Base-by-base conservation (phyloP, 2,113 vertebrate species). In the Xenopus laevis region DNA sequence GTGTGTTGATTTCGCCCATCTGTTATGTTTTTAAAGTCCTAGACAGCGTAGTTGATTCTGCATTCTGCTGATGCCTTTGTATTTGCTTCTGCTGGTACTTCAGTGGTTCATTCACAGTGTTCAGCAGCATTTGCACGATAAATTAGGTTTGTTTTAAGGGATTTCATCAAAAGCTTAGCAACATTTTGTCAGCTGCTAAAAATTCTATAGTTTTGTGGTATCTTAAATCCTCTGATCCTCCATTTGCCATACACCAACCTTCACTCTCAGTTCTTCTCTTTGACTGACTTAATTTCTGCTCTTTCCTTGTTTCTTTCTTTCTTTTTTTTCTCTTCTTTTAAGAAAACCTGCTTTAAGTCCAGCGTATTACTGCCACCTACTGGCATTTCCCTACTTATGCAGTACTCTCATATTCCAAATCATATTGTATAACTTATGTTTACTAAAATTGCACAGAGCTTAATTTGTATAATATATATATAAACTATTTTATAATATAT, bases 181-280 rank as follows among this genome's bases (percentile, higher is more conserved):
- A 74, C 77, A 70, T 80, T 72, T 81, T 81, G 57, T 79, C 84
- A 40, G 83, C 59, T 73, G 80, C 86, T 69, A 68, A 79, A 73
- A 81, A 74, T 86, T 87, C 90, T 91, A 91, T 90, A 92, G 91
- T 90, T 92, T 89, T 89, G 85, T 66, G 71, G 79, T 67, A 53
- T n/a, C 71, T 8, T 79, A 74, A 77, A 81, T 52, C 82, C 79
- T 82, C 75, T 74, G 82, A 81, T 79, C 88, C 89, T 81, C 88
- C 86, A 89, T 71, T 81, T 58, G 64, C 81, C 21, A 6, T 72
- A 78, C 78, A 50, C 72, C 68, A 47, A 47, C 65, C 71, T 80
- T 65, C 0, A 79, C 85, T 4, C 86, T 80, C 85, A 87, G 85
- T 83, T 83, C 84, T 86, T 86, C 89, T 88, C 74, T 76, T 76